Evolutionary conservation across 2,888 invertebrate species (phyloP).

Genomic region (Xylocampa areola): DNA sequence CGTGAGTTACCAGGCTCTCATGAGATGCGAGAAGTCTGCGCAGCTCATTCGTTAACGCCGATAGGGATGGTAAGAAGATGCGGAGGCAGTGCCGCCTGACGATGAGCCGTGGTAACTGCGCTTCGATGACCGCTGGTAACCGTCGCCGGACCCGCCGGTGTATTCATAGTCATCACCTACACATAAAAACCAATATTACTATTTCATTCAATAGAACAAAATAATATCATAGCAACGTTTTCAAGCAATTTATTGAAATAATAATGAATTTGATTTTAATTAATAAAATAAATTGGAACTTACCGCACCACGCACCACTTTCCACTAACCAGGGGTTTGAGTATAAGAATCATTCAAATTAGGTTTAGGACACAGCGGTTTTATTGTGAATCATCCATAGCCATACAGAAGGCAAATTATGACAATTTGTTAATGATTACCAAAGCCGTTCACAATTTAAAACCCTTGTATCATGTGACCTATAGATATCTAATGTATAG

Average conservation of each 20-base stretch:
- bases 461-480: conserved; percentile 41
- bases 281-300: conserved; percentile 70
- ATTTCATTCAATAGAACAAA: conserved; percentile 16
- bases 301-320: conserved; percentile 87
- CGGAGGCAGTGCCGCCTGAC: conserved; percentile 74
- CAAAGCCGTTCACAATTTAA: conserved; percentile 25
- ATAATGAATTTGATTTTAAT: conserved; percentile 10
- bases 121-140: conserved; percentile 84
- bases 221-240: conserved; percentile 40
- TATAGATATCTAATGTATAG: too few species aligned
- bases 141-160: conserved; percentile 86
- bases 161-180: conserved; percentile 87
- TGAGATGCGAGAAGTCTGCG: conserved; percentile 36
- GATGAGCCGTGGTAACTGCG: conserved; percentile 82
- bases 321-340: conserved; percentile 63
- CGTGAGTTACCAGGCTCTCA: conserved; percentile 58
- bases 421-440: neutral
- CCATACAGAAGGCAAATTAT: neutral
- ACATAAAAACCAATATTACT: conserved; percentile 38
- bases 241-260: conserved; percentile 48
- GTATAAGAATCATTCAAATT: conserved; percentile 34
- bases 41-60: conserved; percentile 78
- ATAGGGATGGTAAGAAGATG: conserved; percentile 88
- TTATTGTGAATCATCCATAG: conserved; percentile 18
- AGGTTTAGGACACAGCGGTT: conserved; percentile 43